Evolutionary conservation across 92 coral and sea anemone species (phyloP).

Genomic region (Palythoa heliodiscus): DNA sequence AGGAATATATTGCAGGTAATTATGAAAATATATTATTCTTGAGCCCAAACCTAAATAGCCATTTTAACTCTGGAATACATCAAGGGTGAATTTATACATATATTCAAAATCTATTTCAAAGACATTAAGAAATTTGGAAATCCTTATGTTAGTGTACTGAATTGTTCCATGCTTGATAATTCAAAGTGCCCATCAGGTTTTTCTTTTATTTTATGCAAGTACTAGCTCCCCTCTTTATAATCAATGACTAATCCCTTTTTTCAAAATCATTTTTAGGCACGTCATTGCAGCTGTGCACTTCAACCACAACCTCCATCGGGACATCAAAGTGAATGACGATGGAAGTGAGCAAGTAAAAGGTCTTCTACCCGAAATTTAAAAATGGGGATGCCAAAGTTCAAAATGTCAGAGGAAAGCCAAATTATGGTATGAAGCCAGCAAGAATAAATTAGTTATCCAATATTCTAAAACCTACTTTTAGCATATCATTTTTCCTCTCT

Average conservation of each 20-base stretch:
- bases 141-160: too few relatives aligned
- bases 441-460: slow-evolving; percentile 5
- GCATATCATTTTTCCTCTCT: background rate
- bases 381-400: slow-evolving; percentile 58
- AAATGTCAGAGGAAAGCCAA: slow-evolving; percentile 49
- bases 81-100: background rate
- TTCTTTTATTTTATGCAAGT: background rate
- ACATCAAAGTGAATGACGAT: background rate
- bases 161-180: background rate
- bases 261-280: background rate
- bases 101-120: background rate
- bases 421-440: slow-evolving; percentile 44
- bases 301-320: slow-evolving; percentile 17
- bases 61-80: background rate
- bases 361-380: slow-evolving; percentile 47
- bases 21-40: background rate
- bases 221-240: background rate
- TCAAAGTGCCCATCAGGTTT: background rate
- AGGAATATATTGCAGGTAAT: slow-evolving; percentile 17
- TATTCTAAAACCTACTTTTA: slow-evolving; percentile 10
- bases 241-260: background rate
- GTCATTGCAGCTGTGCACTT: background rate
- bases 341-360: slow-evolving; percentile 39
- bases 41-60: background rate
- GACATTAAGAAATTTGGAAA: background rate